Percentiles rank a stretch among this genome's conserved stretches.
Evolutionary conservation across 2,113 vertebrate species (phyloP).

Genomic region (Lonchura striata): DNA sequence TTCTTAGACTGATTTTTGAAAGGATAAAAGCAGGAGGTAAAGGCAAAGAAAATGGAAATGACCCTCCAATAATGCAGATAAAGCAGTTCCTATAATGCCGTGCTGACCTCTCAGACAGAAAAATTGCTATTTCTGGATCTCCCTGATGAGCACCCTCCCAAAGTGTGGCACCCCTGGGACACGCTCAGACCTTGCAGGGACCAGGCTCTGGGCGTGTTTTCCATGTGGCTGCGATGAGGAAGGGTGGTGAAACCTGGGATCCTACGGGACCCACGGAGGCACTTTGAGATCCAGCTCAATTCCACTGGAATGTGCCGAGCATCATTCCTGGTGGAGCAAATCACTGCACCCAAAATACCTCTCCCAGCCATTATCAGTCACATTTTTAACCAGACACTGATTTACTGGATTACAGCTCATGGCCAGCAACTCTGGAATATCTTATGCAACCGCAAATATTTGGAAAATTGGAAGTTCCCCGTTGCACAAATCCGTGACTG

Average conservation of each 20-base stretch:
- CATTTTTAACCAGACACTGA: neutral
- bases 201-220: neutral
- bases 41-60: neutral
- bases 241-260: accelerated
- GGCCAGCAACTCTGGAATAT: neutral
- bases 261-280: accelerated
- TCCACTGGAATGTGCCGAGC: neutral
- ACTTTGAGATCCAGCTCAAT: neutral
- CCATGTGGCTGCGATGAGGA: accelerated
- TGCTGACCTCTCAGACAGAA: accelerated
- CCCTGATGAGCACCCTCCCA: neutral
- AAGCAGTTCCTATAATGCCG: accelerated
- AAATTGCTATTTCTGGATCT: neutral
- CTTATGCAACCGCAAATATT: neutral
- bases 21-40: neutral
- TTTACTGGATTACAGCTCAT: neutral
- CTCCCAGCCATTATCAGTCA: neutral
- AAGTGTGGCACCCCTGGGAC: neutral
- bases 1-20: neutral
- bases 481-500: neutral
- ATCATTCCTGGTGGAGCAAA: neutral
- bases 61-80: neutral
- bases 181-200: accelerated
- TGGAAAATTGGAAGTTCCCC: constrained; percentile 17
- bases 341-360: neutral